Evolutionary conservation across 1,140 invertebrate species (phyloP).

Genomic region (Polyergus mexicanus): DNA sequence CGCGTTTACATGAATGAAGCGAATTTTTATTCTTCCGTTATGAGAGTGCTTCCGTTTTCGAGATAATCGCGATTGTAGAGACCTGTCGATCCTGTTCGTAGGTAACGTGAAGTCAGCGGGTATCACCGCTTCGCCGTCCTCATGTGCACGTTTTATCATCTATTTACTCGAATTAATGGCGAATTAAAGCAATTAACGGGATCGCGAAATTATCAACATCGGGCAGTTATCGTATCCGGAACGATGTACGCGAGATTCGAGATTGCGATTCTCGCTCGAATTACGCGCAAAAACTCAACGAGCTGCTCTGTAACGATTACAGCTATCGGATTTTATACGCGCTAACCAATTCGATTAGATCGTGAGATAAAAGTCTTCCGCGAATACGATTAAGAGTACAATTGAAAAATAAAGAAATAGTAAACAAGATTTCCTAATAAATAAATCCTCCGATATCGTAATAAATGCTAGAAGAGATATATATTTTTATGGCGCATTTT

Average conservation of each 20-base stretch:
- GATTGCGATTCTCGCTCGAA: conserved; percentile 15
- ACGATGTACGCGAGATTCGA: neutral
- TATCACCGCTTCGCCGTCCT: neutral
- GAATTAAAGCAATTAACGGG: conserved; percentile 57
- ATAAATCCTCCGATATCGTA: neutral
- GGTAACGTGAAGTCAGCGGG: neutral
- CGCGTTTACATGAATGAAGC: conserved; percentile 27
- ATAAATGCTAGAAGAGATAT: neutral
- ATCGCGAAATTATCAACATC: conserved; percentile 12
- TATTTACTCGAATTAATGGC: conserved; percentile 14
- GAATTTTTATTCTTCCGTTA: conserved; percentile 21
- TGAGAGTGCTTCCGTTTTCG: conserved; percentile 43
- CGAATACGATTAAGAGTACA: neutral
- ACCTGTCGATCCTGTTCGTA: conserved; percentile 37
- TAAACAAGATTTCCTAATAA: neutral
- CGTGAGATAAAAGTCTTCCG: neutral
- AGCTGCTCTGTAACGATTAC: neutral
- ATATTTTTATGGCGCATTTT: neutral
- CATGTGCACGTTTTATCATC: conserved; percentile 9
- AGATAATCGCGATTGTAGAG: conserved; percentile 30
- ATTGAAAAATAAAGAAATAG: conserved; percentile 22
- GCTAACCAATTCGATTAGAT: neutral
- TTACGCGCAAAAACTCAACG: neutral
- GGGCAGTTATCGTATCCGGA: neutral
- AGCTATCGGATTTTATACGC: conserved; percentile 1